Conservation (phyloP, 2,113 vertebrate species). For the Nansenia antarctica region DNA sequence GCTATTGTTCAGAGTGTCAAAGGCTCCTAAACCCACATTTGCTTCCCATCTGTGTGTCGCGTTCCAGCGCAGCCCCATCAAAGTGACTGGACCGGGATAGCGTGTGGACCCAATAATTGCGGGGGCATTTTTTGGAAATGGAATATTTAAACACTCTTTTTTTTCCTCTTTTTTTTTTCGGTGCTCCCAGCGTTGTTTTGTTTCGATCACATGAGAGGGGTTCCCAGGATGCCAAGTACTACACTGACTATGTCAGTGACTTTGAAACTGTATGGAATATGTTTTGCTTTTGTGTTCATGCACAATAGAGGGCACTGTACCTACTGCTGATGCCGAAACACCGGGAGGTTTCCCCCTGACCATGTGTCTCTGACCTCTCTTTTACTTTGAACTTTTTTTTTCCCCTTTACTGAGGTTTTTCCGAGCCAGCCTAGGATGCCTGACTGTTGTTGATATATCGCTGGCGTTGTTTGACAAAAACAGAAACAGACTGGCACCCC, state of each 20-base stretch:
- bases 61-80: neutral
- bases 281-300: no score
- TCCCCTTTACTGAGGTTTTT: no score
- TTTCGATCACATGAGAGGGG: constrained; percentile 39
- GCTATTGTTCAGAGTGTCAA: constrained; percentile 30
- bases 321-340: no score
- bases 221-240: neutral
- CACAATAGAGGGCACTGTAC: no score
- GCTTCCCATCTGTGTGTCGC: constrained; percentile 30
- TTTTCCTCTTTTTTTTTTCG: constrained; percentile 11
- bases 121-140: constrained; percentile 32
- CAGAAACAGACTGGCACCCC: no score
- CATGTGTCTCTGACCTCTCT: no score
- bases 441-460: no score
- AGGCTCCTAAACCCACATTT: constrained; percentile 31
- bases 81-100: neutral
- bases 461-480: no score
- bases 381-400: no score
- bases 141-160: constrained; percentile 37
- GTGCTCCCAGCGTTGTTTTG: constrained; percentile 44
- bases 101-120: constrained; percentile 24
- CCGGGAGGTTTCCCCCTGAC: no score
- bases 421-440: no score
- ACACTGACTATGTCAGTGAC: neutral
- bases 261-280: neutral